Evolutionary conservation across 2,888 invertebrate species (phyloP).

Genomic region (Dioctria linearis): DNA sequence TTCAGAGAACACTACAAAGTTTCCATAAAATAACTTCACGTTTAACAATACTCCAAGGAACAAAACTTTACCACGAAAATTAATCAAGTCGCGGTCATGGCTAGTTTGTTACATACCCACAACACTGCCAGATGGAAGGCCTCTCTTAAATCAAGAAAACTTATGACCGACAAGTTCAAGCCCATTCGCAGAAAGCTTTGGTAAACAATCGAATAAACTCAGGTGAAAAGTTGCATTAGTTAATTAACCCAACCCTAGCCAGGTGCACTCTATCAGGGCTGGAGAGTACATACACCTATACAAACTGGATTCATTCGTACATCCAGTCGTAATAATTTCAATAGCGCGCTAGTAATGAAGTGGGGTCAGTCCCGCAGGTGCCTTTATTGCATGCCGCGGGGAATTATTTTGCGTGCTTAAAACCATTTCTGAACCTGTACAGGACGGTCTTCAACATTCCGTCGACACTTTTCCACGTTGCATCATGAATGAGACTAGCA

Average conservation of each 20-base stretch:
- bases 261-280: conserved; percentile 21
- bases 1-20: too few species aligned
- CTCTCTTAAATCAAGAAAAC: too few species aligned
- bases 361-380: conserved; percentile 30
- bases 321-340: conserved; percentile 10
- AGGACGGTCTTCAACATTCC: not conserved
- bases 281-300: not conserved
- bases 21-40: too few species aligned
- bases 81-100: too few species aligned
- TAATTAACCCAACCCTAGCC: conserved; percentile 41
- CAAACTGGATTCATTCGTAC: not conserved
- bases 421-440: not conserved
- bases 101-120: too few species aligned
- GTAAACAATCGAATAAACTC: conserved; percentile 31
- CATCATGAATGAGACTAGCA: conserved; percentile 20
- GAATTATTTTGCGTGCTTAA: not conserved
- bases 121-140: too few species aligned
- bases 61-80: too few species aligned
- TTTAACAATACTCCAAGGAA: too few species aligned
- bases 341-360: not conserved
- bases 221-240: conserved; percentile 40
- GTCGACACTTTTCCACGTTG: conserved; percentile 5
- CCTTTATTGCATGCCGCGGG: not conserved
- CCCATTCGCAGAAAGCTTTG: not conserved
- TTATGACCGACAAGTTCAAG: not conserved